Base-by-base conservation (phyloP, 1,140 invertebrate species). In the Trigoniulus corallinus region DNA sequence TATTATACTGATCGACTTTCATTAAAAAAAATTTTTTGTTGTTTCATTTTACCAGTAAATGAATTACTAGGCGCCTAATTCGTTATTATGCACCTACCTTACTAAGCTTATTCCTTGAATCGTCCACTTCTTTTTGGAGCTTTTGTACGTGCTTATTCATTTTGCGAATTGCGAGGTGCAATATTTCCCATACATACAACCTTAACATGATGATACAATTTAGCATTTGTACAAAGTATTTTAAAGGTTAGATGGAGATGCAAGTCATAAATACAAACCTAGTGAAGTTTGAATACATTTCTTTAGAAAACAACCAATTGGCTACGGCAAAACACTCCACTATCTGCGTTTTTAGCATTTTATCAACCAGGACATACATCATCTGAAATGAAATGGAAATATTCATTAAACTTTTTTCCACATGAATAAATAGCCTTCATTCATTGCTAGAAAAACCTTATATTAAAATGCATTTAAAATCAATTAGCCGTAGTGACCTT, bases 261-360 rank as follows among this genome's bases (percentile, higher is more conserved):
- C 3, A 10, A 40, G 7, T 49, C 3, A 25, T 22, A 46, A 52
- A 22, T 42, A 64, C 61, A 62, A 65, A 81, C 79, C 88, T 91
- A 4, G 89, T 94, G 64, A 97, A 96, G 65, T 94, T 88, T 7
- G 74, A 66, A 22, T 75, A 76, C 89, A 98, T 97, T 64, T 96
- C 89, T 69, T 88, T 87, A 2, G 89, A 94, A 70, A 99, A 99
- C 50, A 99, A 82, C 95, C 94, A 99, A 59, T 93, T 96, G 24
- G 92, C 92, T 12, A 99, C 91, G 10, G 92, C 84, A 52, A 88
- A 87, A 62, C 91, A 95, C 62, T 97, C 89, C 15, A 98, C 82
- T 42, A 98, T 87, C 64, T 96, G 87, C 34, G 91, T 95, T 70
- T 98, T 96, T 2, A 98, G 72, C 71, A 99, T 79, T 71, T 98